Base-by-base conservation (phyloP, 2,113 vertebrate genomes). In the Ptychochromis oligacanthus region DNA sequence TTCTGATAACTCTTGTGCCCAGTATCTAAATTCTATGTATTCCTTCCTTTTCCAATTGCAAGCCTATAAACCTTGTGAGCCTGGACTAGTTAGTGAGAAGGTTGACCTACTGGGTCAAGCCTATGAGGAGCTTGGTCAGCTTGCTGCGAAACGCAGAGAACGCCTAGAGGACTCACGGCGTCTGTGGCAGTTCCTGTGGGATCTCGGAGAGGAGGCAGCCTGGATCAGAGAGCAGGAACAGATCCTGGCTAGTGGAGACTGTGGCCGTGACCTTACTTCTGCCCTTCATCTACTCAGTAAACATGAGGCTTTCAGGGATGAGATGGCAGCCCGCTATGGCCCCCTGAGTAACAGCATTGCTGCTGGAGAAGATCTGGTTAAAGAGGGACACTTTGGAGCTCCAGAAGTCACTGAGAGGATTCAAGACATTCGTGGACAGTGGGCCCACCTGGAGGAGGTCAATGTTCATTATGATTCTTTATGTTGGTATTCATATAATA, bases 221-320 rank as follows among this genome's bases (percentile, higher is more conserved):
- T 99, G 97, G 97, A 97, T 98, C 77, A 93, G 97, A 61, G 97
- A 99, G 85, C 97, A 98, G 91, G 97, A 97, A 89, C 97, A 97
- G 91, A 96, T 99, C 74, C 91, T 98, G 81, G 93, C 97, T 0
- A 96, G 95, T 0, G 96, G 96, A 0, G 97, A 99, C 57, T 96
- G 95, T 1, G 97, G 97, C 13, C 95, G 96, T 3, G 97, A 98
- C 89, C 95, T 98, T 79, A 96, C 96, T 0, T 97, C 96, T 0
- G 96, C 95, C 57, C 95, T 97, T 77, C 96, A 97, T 46, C 94
- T 99, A 34, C 96, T 98, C 86, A 97, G 96, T 84, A 97, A 98
- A 90, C 97, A 99, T 70, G 95, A 96, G 1, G 97, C 97, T 34
- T 97, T 99, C 91, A 94, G 95, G 0, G 97, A 96, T 2, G 97